Evolutionary conservation across 2,797 vertebrate genomes (phyloP).

Genomic region (Sphaeramia orbicularis): DNA sequence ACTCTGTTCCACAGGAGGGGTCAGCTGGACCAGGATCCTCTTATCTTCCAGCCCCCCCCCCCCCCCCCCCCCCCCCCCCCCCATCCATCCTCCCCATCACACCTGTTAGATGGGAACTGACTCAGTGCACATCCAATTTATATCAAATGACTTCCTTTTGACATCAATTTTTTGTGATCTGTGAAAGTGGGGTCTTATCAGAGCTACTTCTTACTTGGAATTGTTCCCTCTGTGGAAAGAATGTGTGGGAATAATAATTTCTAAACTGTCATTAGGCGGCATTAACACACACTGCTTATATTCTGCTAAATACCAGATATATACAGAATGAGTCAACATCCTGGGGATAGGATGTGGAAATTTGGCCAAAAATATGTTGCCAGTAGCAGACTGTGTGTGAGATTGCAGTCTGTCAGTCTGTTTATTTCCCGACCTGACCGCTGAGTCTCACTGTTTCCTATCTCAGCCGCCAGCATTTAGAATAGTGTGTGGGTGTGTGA

Average conservation of each 20-base stretch:
- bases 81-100: no score
- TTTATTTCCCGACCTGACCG: conserved; percentile 32
- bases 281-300: neutral
- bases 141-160: conserved; percentile 35
- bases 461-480: conserved; percentile 15
- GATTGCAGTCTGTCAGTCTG: conserved; percentile 7
- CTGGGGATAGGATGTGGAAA: neutral
- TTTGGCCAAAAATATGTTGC: conserved; percentile 27
- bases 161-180: conserved; percentile 20
- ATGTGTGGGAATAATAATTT: no score
- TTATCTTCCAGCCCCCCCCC: conserved; percentile 26
- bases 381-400: conserved; percentile 4
- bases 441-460: conserved; percentile 18
- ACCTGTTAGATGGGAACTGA: conserved; percentile 32
- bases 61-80: neutral
- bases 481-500: neutral
- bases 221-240: neutral
- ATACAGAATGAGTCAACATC: neutral
- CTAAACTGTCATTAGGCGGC: no score
- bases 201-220: conserved; percentile 2
- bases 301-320: neutral
- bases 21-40: conserved; percentile 1
- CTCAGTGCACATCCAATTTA: conserved; percentile 34
- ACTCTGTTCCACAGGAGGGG: conserved; percentile 10
- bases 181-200: conserved; percentile 12